Evolutionary conservation across 2,888 invertebrate species (phyloP).

Genomic region (Nesidiocoris tenuis): DNA sequence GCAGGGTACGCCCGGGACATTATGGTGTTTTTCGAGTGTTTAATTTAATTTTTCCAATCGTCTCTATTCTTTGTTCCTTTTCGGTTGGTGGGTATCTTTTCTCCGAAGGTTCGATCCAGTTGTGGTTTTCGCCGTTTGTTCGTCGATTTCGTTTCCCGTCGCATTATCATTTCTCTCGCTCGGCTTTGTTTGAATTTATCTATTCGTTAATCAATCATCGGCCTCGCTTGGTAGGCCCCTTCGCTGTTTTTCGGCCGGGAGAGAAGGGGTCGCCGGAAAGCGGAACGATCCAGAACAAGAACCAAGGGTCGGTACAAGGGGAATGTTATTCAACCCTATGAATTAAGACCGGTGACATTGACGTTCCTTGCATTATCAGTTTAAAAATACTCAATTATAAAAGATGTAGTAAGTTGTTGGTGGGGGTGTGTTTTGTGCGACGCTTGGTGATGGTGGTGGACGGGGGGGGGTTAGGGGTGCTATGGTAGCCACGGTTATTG

Average conservation of each 20-base stretch:
- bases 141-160: background rate
- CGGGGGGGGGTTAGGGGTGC: conserved; percentile 14
- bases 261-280: background rate
- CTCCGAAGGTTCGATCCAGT: background rate
- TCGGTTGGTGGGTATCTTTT: too few relatives aligned
- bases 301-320: conserved; percentile 12
- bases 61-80: too few relatives aligned
- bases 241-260: background rate
- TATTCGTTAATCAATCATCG: background rate
- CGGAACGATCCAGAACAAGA: background rate
- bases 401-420: conserved; percentile 1
- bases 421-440: conserved; percentile 2
- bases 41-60: too few relatives aligned
- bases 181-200: background rate
- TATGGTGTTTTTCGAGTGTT: too few relatives aligned
- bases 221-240: background rate
- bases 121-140: background rate
- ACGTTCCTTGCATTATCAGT: conserved; percentile 39
- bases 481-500: conserved; percentile 37
- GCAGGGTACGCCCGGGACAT: too few relatives aligned
- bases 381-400: conserved; percentile 42
- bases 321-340: conserved; percentile 16
- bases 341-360: conserved; percentile 40
- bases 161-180: background rate
- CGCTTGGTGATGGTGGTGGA: background rate